A percentile compares a stretch with the other conserved stretches of the same genome.
Evolutionary conservation across 2,113 vertebrate species (phyloP).

Genomic region (Agapornis roseicollis): DNA sequence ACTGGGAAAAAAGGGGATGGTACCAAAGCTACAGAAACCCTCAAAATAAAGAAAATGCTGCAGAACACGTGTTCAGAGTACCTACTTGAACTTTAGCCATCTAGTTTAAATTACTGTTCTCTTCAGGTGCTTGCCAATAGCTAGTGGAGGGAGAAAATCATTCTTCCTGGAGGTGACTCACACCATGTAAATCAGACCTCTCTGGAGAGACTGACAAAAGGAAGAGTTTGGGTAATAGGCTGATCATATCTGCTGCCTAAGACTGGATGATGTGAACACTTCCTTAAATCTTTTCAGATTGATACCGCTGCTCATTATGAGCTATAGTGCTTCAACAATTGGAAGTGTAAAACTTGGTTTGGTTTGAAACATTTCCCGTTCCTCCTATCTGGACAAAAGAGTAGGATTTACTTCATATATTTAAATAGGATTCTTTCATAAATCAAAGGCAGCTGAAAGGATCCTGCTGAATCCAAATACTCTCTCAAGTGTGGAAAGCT

Average conservation of each 20-base stretch:
- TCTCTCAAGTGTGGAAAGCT: slow-evolving; percentile 23
- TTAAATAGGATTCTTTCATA: slow-evolving; percentile 32
- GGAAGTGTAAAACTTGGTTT: slow-evolving; percentile 10
- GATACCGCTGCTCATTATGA: slow-evolving; percentile 34
- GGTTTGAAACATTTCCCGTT: slow-evolving; percentile 20
- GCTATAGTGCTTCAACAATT: neutral
- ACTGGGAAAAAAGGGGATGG: accelerated
- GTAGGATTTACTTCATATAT: slow-evolving; percentile 26
- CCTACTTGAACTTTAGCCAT: neutral
- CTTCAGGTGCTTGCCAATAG: neutral
- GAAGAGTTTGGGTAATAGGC: neutral
- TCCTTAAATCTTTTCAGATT: neutral
- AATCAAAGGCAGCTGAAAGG: neutral
- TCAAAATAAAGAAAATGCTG: neutral
- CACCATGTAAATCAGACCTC: neutral
- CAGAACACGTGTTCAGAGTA: neutral
- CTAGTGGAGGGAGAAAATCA: neutral
- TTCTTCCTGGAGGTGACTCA: neutral
- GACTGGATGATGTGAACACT: neutral
- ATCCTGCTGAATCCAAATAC: slow-evolving; percentile 53
- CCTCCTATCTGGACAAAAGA: neutral
- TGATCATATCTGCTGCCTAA: neutral
- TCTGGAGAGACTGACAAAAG: neutral
- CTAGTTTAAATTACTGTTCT: neutral
- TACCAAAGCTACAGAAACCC: neutral